Base-by-base conservation (phyloP, 1,140 invertebrate genomes). In the Dendroctonus ponderosae region DNA sequence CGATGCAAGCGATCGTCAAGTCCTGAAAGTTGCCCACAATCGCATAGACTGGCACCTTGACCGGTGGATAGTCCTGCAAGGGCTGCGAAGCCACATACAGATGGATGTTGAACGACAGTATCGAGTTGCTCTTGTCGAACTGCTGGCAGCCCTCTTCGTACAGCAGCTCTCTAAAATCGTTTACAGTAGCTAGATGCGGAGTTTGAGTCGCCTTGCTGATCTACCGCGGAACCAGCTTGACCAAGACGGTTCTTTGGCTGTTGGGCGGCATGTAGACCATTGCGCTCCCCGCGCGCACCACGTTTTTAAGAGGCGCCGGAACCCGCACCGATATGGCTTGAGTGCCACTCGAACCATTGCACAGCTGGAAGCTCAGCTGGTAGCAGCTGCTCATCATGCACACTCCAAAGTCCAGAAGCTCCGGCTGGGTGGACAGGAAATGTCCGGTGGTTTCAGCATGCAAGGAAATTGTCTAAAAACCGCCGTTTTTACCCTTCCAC, bases 71-170 rank as follows among this genome's bases (percentile, higher is more conserved):
- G 44, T 72, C 68, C 14, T 53, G 48, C 43, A 46, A 73, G 11
- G 60, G 66, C 63, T 70, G 71, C 2, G 70, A 69, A 8, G 58
- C 15, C 0, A 67, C 50, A 12, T 40, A 46, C 3, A 74, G 39
- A n/a, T 70, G 69, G 11, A 76, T 59, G 2, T 65, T 65, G 57
- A 75, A 72, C 57, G 74, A 68, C 42, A 76, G 59, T n/a, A 75
- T 69, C 9, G 40, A 15, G 5, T 62, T 70, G 42, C 52, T 51
- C 6, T 50, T 38, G 60, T 71, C 67, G 62, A 69, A 75, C 43
- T 70, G 72, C 7, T 37, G 61, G 40, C 15, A 48, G 41, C 6
- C 12, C 7, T 59, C 9, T 7, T 37, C 3, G 44, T 11, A 46
- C 12, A 46, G 4, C 12, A 46, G 3, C 9, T 46, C 44, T 14